Base-by-base conservation (phyloP, 2,888 invertebrate genomes). In the Blera fallax region DNA sequence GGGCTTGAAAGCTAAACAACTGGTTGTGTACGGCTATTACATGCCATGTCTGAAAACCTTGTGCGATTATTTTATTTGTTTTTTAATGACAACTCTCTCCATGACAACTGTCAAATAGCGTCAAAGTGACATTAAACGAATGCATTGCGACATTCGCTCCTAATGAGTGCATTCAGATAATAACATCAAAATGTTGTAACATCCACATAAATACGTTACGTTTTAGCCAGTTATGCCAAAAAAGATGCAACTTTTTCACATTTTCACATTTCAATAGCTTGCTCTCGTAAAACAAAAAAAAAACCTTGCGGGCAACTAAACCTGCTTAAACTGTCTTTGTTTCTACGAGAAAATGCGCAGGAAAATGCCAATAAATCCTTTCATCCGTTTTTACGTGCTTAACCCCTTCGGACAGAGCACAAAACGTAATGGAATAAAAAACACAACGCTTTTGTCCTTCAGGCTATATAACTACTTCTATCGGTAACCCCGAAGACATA, bases 401-500 rank as follows among this genome's bases (percentile, higher is more conserved):
- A 21, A 34, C 21, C 21, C 34, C n/a, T 34, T 50, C 8, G 24
- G 11, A 10, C 5, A 21, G 32, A n/a, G 18, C 18, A 64, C 27
- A 14, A 27, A 34, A 16, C 18, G 4, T n/a, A n/a, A n/a, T n/a
- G n/a, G n/a, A n/a, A n/a, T n/a, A 21, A 24, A 40, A 24, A 6
- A 40, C 14, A 14, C 1, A 3, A 14, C 14, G 14, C 29, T 8
- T 54, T 16, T 27, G n/a, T 4, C 8, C 21, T 34, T 18, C 18
- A 1, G 2, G 24, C 4, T 24, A 4, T 24, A 24, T 10, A 34
- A 14, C 27, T 52, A 52, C n/a, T 52, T 29, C 32, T 37, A 10
- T 21, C 21, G 40, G 48, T 58, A 34, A 37, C 45, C 40, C 72
- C 48, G 40, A 54, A 32, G 52, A 62, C 52, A 60, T 43, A 69